Evolutionary conservation across 2,888 invertebrate species (phyloP), one percentile per base, ranked within the genome.

Genomic region (Agriopis leucophaearia): DNA sequence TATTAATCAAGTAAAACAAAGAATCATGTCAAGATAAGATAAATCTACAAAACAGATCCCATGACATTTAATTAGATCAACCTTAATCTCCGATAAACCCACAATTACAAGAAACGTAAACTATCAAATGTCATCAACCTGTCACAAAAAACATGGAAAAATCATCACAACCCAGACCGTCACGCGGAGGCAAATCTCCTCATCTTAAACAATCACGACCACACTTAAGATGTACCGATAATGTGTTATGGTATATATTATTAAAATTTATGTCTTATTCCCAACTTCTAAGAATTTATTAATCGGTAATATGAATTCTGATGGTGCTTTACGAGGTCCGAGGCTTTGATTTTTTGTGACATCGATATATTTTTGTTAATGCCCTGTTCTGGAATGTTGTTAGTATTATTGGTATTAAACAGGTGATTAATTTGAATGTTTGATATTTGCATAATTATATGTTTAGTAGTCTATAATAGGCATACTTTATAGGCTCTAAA

Each of bases 191-290:
- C 47, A 77, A 79, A 73, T 75, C 75, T 73, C 52, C 48, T 38
- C 64, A 74, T 74, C 74, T 74, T 58, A 71, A 58, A 72, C 72
- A 74, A 74, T 71, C 74, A 73, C 82, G 84, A 89, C 83, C 88
- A 88, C 79, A 91, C 91, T 92, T 92, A 77, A 81, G 79, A 81
- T 81, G 74, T 55, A 64, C 76, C 79, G 91, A 91, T 92, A 89
- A 83, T 81, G 79, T 72, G 79, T 87, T 89, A 88, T 88, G 86
- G 64, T 54, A 83, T 88, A 90, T 91, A 90, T 90, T 90, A 91
- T 88, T 87, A 87, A 90, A 92, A 94, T 93, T 92, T 93, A 93
- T 93, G 91, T 94, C 92, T 93, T 91, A 93, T 89, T 92, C 81
- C 50, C 82, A 80, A 84, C 79, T 94, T 93, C 94, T 85, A 71